phyloP scores from a whole-genome alignment of 2,888 invertebrate genomes.

The Trilocha varians region DNA sequence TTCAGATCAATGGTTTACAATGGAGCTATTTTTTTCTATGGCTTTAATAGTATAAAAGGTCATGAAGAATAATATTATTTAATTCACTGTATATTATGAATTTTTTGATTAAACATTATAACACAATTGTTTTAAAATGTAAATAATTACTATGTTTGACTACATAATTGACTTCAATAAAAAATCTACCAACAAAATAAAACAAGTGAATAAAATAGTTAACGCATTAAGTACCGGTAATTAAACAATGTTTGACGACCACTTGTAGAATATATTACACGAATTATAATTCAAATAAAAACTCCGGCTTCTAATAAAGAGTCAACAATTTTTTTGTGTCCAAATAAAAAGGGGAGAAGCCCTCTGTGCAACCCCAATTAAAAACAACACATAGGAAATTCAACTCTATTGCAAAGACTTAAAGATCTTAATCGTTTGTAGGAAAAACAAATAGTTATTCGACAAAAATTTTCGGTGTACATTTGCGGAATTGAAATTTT shows the following conservation, averaged over 20 bases:
- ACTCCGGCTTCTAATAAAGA: slow-evolving; percentile 41
- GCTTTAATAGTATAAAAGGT: too few species aligned
- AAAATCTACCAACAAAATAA: background rate
- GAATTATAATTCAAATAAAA: slow-evolving; percentile 42
- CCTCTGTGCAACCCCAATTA: slow-evolving; percentile 21
- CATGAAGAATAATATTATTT: too few species aligned
- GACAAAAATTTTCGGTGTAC: slow-evolving; percentile 35
- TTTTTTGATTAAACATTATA: too few species aligned
- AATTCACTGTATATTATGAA: too few species aligned
- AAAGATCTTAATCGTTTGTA: slow-evolving; percentile 11
- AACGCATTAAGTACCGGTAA: slow-evolving; percentile 7
- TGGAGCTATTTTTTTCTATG: too few species aligned
- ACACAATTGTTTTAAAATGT: too few species aligned
- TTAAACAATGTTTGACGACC: slow-evolving; percentile 16
- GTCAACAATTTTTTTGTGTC: slow-evolving; percentile 47
- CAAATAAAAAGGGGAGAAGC: slow-evolving; percentile 32
- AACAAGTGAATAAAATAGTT: background rate
- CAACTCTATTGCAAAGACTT: background rate
- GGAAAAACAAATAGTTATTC: slow-evolving; percentile 17
- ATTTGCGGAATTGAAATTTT: slow-evolving; percentile 46
- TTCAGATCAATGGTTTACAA: too few species aligned
- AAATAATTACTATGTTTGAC: too few species aligned
- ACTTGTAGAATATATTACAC: slow-evolving; percentile 23
- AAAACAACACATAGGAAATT: slow-evolving; percentile 10
- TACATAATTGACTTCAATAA: too few species aligned